Conservation (phyloP, 1,140 invertebrate species). For the Drosophila teissieri region DNA sequence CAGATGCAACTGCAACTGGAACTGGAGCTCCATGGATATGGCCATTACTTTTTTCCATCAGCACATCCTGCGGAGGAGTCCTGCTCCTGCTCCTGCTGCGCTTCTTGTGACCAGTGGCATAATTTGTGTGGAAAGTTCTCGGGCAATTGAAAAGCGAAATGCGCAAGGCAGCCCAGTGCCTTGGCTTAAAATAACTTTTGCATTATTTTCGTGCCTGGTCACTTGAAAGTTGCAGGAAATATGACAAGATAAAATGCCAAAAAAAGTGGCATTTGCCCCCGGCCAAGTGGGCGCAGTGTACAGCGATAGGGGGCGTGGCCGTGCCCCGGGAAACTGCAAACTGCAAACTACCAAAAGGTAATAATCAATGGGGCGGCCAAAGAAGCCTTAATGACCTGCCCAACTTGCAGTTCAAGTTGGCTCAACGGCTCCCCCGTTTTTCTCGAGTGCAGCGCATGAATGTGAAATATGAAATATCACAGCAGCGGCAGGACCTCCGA, state of each 20-base stretch:
- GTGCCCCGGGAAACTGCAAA: not conserved
- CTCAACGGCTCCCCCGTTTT: constrained; percentile 51
- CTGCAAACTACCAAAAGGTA: constrained; percentile 35
- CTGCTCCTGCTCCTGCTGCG: too few relatives aligned
- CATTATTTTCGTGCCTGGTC: constrained; percentile 62
- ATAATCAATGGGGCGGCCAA: constrained; percentile 56
- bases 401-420: constrained; percentile 66
- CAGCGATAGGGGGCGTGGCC: constrained; percentile 30
- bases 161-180: constrained; percentile 32
- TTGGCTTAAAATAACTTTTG: constrained; percentile 58
- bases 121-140: constrained; percentile 70
- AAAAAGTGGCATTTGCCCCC: constrained; percentile 39
- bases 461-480: constrained; percentile 77
- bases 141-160: constrained; percentile 70
- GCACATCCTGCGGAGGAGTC: not conserved
- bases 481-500: constrained; percentile 15
- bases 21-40: too few relatives aligned
- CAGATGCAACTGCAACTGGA: not conserved
- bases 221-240: constrained; percentile 66
- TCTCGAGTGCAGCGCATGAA: constrained; percentile 61
- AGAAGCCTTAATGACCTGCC: constrained; percentile 69
- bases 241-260: constrained; percentile 70
- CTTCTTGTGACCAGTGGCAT: constrained; percentile 26
- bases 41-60: constrained; percentile 23
- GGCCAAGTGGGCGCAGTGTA: constrained; percentile 18